A percentile compares a stretch with the other conserved stretches of the same genome.
Evolutionary conservation across 30 jellyfish, hydroid and myxozoan genomes (phyloP).

Genomic region (Catostylus mosaicus): DNA sequence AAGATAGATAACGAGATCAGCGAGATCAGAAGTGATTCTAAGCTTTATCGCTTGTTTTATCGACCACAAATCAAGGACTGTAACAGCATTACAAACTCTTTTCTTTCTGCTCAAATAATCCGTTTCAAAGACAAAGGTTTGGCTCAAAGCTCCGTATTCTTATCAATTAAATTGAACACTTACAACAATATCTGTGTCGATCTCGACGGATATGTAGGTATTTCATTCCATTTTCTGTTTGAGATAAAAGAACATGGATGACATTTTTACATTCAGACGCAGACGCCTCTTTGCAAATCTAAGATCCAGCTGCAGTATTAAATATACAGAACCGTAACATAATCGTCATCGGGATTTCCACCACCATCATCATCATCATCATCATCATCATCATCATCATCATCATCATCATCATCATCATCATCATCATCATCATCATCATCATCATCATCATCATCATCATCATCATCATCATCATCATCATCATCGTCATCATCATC

Average conservation of each 20-base stretch:
- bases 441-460: neutral
- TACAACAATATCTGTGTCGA: slow-evolving; percentile 21
- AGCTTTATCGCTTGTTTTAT: slow-evolving; percentile 29
- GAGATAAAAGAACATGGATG: slow-evolving; percentile 29
- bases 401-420: neutral
- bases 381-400: neutral
- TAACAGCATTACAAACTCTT: slow-evolving; percentile 25
- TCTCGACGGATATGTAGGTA: slow-evolving; percentile 36
- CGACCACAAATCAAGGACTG: slow-evolving; percentile 37
- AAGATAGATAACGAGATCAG: slow-evolving; percentile 9
- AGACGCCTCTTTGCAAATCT: neutral
- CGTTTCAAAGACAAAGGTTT: slow-evolving; percentile 9
- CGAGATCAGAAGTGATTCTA: slow-evolving; percentile 5
- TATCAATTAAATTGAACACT: slow-evolving; percentile 20
- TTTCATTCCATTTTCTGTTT: neutral
- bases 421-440: neutral
- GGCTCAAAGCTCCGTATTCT: neutral
- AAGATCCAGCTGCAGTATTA: neutral
- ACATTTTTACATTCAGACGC: neutral
- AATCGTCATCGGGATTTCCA: neutral
- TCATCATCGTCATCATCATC: neutral
- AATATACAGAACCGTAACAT: neutral
- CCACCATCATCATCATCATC: neutral
- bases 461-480: neutral
- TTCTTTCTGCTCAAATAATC: slow-evolving; percentile 25